Evolutionary conservation across 2,113 vertebrate species (phyloP).

Genomic region (Cebus imitator): DNA sequence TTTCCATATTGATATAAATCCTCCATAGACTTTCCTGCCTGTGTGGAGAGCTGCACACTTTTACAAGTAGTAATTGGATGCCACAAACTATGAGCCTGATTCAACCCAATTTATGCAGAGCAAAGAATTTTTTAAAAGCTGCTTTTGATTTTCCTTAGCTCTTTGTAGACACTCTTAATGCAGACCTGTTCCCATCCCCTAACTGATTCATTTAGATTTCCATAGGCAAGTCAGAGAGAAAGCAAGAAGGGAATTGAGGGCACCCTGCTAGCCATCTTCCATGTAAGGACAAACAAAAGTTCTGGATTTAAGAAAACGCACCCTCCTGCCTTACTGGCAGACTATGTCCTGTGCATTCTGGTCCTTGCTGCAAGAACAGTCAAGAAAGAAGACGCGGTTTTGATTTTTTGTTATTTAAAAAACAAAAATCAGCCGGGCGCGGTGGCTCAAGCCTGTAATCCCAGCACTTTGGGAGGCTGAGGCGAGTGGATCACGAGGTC

Average conservation of each 20-base stretch:
- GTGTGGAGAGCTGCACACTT: not conserved
- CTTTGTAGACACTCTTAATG: constrained; percentile 17
- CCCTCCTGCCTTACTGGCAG: not conserved
- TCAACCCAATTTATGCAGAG: constrained; percentile 53
- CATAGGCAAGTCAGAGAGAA: not conserved
- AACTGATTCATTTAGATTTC: constrained; percentile 5
- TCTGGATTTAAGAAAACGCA: not conserved
- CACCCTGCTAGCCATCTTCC: not conserved
- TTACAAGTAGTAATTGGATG: constrained; percentile 58
- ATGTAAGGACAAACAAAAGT: not conserved
- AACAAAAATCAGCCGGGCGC: not conserved
- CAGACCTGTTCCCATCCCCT: constrained; percentile 2
- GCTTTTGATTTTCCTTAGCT: constrained; percentile 43
- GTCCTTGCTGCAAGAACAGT: not conserved
- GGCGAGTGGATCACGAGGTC: too few relatives aligned
- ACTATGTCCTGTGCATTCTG: rapidly evolving
- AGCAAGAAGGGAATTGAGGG: not conserved
- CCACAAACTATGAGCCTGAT: constrained; percentile 51
- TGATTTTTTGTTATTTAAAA: not conserved
- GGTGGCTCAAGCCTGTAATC: too few relatives aligned
- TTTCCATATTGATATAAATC: not conserved
- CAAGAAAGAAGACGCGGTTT: not conserved
- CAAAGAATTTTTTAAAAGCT: not conserved
- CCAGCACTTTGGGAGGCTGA: too few relatives aligned
- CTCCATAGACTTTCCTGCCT: not conserved